phyloP scores from a whole-genome alignment of 1,140 invertebrate genomes.

The Leptoteleia sp. region DNA sequence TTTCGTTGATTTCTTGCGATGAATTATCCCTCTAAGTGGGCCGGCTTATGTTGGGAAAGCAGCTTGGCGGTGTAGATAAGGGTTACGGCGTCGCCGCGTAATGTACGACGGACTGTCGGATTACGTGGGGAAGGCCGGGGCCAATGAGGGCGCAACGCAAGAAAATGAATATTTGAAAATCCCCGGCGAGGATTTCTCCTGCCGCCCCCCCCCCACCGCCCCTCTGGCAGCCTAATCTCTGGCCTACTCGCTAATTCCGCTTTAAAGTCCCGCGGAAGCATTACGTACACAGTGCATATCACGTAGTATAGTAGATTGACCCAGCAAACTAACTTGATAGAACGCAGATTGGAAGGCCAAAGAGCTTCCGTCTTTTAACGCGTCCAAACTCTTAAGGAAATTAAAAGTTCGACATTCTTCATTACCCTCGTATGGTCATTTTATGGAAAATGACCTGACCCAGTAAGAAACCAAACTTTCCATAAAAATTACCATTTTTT shows the following conservation, averaged over 20 bases:
- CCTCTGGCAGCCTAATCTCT: constrained; percentile 56
- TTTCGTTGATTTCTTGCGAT: constrained; percentile 55
- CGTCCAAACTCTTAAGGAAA: too few relatives aligned
- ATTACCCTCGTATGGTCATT: too few relatives aligned
- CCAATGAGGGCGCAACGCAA: constrained; percentile 30
- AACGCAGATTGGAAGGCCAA: too few relatives aligned
- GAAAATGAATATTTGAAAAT: constrained; percentile 65
- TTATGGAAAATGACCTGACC: too few relatives aligned
- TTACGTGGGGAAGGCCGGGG: constrained; percentile 28
- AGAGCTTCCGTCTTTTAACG: too few relatives aligned
- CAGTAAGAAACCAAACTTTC: too few relatives aligned
- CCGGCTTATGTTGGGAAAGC: constrained; percentile 52
- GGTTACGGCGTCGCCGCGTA: constrained; percentile 49
- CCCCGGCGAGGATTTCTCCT: constrained; percentile 52
- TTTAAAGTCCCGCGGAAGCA: constrained; percentile 40
- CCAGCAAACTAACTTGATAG: too few relatives aligned
- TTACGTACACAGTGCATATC: too few relatives aligned
- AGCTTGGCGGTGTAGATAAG: constrained; percentile 59
- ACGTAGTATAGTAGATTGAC: too few relatives aligned
- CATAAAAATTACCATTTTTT: too few relatives aligned
- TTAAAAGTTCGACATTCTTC: too few relatives aligned
- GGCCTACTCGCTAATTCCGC: constrained; percentile 56
- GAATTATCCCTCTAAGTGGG: constrained; percentile 44
- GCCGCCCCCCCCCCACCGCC: too few relatives aligned
- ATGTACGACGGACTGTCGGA: constrained; percentile 49